phyloP scores from a whole-genome alignment of 37 sponge, comb jelly and placozoan species.

The Sycon ciliatum region DNA sequence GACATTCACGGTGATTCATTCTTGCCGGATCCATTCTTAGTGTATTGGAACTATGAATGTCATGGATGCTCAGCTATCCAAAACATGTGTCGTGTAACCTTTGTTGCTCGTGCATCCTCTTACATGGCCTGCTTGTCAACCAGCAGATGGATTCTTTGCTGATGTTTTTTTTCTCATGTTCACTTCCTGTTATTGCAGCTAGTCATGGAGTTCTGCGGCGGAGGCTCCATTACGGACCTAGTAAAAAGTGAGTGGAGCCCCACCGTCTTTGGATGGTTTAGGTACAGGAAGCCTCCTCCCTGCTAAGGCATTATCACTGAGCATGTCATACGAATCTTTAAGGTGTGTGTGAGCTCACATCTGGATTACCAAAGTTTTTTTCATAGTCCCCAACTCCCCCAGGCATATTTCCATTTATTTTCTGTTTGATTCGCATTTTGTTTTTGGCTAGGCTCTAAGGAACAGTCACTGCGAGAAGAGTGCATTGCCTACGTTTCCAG shows the following conservation, averaged over 20 bases:
- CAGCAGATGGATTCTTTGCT: neutral
- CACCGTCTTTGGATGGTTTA: too few species aligned
- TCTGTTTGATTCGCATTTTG: constrained; percentile 17
- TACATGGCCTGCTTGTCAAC: too few species aligned
- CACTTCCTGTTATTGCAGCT: constrained; percentile 37
- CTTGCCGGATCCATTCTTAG: too few species aligned
- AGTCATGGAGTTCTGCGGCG: constrained; percentile 99
- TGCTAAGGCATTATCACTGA: too few species aligned
- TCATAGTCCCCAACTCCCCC: neutral
- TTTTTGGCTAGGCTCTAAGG: constrained; percentile 29
- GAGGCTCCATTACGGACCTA: constrained; percentile 83
- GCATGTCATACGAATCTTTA: too few species aligned
- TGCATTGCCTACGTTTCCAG: constrained; percentile 90
- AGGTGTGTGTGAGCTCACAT: too few species aligned
- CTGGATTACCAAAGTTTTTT: neutral
- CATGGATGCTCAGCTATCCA: neutral
- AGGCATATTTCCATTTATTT: constrained; percentile 10
- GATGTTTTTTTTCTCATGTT: neutral
- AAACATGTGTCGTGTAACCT: too few species aligned
- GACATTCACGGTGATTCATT: too few species aligned
- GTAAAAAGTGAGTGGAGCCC: constrained; percentile 12
- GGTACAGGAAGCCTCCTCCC: too few species aligned
- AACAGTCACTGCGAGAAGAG: constrained; percentile 77
- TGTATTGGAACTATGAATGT: neutral
- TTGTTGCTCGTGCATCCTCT: too few species aligned